A percentile compares a stretch with the other conserved stretches of the same genome.
Evolutionary conservation across 2,888 invertebrate genomes (phyloP).

Genomic region (Chloromyia formosa): DNA sequence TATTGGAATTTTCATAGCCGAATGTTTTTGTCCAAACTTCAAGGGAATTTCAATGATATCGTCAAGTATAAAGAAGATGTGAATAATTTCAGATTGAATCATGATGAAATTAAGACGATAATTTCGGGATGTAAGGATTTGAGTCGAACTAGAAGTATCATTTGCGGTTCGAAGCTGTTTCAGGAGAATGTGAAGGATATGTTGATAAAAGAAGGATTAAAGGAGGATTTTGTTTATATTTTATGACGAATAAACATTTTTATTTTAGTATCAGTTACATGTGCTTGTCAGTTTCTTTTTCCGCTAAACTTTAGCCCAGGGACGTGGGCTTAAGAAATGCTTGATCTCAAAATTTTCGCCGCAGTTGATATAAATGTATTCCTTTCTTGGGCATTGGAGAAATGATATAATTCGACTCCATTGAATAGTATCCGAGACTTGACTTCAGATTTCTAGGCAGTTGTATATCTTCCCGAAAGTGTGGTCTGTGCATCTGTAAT

Average conservation of each 20-base stretch:
- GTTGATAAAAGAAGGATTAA: conserved; percentile 55
- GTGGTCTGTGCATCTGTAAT: too few species aligned
- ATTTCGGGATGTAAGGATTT: conserved; percentile 7
- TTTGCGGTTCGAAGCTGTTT: conserved; percentile 54
- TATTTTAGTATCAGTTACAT: too few species aligned
- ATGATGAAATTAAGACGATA: conserved; percentile 43
- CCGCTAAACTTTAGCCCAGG: too few species aligned
- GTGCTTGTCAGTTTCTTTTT: too few species aligned
- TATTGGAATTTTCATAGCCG: conserved; percentile 81
- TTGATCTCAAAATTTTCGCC: too few species aligned
- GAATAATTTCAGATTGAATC: conserved; percentile 43
- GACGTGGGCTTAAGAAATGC: too few species aligned
- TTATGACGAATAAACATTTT: conserved; percentile 2
- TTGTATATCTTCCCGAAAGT: too few species aligned
- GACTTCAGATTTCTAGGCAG: too few species aligned
- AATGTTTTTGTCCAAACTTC: conserved; percentile 67
- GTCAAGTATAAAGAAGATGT: conserved; percentile 58
- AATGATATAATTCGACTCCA: too few species aligned
- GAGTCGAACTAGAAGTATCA: conserved; percentile 46
- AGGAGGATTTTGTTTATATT: conserved; percentile 1
- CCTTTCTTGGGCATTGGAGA: too few species aligned
- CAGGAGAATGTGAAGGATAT: conserved; percentile 51
- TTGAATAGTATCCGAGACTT: too few species aligned
- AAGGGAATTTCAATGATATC: conserved; percentile 53
- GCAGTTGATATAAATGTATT: too few species aligned